phyloP scores from a whole-genome alignment of 2,797 vertebrate genomes.

The Cheirogaleus major region DNA sequence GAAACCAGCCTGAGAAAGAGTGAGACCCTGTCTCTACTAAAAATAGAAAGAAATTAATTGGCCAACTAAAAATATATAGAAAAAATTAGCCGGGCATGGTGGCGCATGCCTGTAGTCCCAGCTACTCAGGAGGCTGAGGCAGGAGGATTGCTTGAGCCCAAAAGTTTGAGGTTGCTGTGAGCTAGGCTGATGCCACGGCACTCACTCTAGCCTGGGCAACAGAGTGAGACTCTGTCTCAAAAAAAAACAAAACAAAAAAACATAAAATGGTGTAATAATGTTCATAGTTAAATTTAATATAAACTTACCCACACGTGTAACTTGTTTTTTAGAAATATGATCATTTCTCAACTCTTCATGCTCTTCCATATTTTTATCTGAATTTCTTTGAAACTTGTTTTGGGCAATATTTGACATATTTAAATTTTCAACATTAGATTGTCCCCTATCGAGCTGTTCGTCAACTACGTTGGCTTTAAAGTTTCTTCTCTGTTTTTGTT shows the following conservation, averaged over 20 bases:
- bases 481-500: conserved; percentile 35
- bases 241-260: not conserved
- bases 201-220: too few relatives aligned
- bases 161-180: too few relatives aligned
- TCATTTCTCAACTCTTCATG: not conserved
- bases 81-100: too few relatives aligned
- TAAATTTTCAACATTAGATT: conserved; percentile 20
- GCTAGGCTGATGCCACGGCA: too few relatives aligned
- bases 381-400: conserved; percentile 3
- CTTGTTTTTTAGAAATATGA: conserved; percentile 30
- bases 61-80: too few relatives aligned
- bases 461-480: not conserved
- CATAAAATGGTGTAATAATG: not conserved
- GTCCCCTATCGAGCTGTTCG: conserved; percentile 12
- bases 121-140: too few relatives aligned
- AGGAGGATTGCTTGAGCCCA: too few relatives aligned
- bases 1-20: too few relatives aligned
- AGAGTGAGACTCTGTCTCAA: too few relatives aligned
- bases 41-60: too few relatives aligned
- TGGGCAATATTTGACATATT: not conserved
- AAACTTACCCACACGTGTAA: conserved; percentile 61
- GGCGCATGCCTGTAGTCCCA: too few relatives aligned
- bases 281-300: not conserved
- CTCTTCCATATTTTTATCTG: not conserved
- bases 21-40: too few relatives aligned